Base-by-base conservation (phyloP, 2,113 vertebrate genomes). In the Megaleporinus macrocephalus region DNA sequence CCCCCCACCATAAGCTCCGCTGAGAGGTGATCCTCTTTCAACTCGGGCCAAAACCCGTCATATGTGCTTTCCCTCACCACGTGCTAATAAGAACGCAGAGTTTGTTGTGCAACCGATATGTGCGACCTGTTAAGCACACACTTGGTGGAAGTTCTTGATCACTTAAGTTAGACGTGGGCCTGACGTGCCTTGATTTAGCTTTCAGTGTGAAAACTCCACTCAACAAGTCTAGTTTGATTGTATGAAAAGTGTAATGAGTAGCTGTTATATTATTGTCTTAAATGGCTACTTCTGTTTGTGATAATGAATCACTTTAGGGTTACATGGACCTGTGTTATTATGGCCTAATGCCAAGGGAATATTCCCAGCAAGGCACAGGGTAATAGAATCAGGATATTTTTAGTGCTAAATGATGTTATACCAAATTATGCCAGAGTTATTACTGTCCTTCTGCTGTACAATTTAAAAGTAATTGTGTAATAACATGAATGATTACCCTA, bases 21-120 rank as follows among this genome's bases (percentile, higher is more conserved):
- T 33, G 66, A 85, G 87, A 66, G 78, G 73, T 47, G 76, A 90
- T 90, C 75, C 78, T n/a, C 80, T 84, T 74, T 87, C 76, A 78
- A 74, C 80, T 71, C 62, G 24, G 78, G 73, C 81, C 81, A 41
- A 65, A 87, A 78, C 82, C 87, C 80, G 87, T 87, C 90, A 89
- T 82, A 77, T 20, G 41, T 86, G 41, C 73, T 82, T 82, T 86
- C 80, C 84, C 76, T 86, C 88, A 76, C 16, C 24, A 70, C 24
- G 86, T 88, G 88, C 89, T 89, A 86, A 90, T 91, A 90, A 88
- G 82, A 78, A 82, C 86, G 89, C 89, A 90, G 91, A 90, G 90
- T 91, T 92, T 90, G 90, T 85, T 66, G 51, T 80, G 86, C 86
- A 86, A 92, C 92, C 90, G 79, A 93, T 92, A 90, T 87, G 86